Evolutionary conservation across 1,140 invertebrate genomes (phyloP), one percentile per base, ranked within the genome.

Genomic region (Campoletis sonorensis): DNA sequence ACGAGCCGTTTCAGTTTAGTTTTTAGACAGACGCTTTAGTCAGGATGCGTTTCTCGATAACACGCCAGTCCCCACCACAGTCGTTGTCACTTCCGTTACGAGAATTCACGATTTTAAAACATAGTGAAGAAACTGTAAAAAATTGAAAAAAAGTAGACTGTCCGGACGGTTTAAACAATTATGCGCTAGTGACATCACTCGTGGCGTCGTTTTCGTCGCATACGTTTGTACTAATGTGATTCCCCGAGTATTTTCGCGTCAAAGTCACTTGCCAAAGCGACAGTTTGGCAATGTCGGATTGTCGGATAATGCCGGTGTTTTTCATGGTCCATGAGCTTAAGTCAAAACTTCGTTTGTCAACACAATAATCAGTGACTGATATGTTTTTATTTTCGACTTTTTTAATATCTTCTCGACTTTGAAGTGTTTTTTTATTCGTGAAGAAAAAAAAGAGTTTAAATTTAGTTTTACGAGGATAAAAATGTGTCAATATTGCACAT

Each of bases 121-220:
- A 58, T 23, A n/a, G 21, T 3, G 21, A 58, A 23, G n/a, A 30
- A 37, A 18, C 18, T 1, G 33, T 71, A 1, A 40, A 71, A 71
- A 27, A 5, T 40, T 40, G 33, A 37, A 5, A 7, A 33, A 33
- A 33, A 33, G 30, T 33, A 4, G 30, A 33, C 30, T 30, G 21
- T 30, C 40, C 68, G 13, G 8, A 37, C 68, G 1, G 33, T n/a
- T 16, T 33, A 16, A 21, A 27, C 8, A 71, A n/a, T 37, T 40
- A 23, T 30, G 26, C 30, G 30, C 64, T 30, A 68, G 33, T 37
- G 72, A 54, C 58, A 75, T 75, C 49, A 26, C 26, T 23, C 18
- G 33, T 33, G 23, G 72, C 45, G 49, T 75, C 72, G 49, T 75
- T 54, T 75, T 75, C 58, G 27, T 58, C 13, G 72, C 49, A 58